These are phyloP conservation scores for Lepus townsendii DNA, from an alignment of 2,797 vertebrate genomes.

Conservation along the genomic window DNA sequence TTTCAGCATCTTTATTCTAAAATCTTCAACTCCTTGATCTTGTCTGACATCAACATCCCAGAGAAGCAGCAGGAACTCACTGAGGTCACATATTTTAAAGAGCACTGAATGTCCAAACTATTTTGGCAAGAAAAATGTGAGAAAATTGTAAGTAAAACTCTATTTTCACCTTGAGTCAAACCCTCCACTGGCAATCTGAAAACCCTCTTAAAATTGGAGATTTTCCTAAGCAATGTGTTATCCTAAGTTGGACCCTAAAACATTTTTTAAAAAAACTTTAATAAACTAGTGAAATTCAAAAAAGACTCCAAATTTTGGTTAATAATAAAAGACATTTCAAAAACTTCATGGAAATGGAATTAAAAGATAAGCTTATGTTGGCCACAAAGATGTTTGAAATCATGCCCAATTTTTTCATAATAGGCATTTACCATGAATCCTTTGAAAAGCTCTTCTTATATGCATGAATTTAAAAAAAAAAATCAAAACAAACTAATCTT, in stretches of 20 bases:
- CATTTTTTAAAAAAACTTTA: background rate
- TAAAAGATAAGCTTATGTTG: no score
- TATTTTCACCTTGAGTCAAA: background rate
- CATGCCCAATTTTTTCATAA: no score
- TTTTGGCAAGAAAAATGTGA: constrained; percentile 1
- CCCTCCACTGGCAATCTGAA: background rate
- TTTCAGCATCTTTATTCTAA: background rate
- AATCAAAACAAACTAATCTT: no score
- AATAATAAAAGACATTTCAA: background rate
- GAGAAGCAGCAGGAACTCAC: background rate
- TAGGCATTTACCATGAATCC: no score
- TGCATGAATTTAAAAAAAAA: no score
- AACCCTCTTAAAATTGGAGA: constrained; percentile 10
- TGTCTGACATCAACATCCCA: background rate
- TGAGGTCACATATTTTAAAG: constrained; percentile 1
- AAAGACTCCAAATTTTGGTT: background rate
- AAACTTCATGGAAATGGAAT: no score
- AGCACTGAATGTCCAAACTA: background rate
- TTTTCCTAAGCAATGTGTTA: background rate
- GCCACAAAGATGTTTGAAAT: no score
- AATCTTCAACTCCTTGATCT: background rate
- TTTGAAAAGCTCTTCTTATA: no score
- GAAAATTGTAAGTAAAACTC: background rate
- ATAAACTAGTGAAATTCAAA: background rate
- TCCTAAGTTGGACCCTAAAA: background rate